Evolutionary conservation across 2,888 invertebrate species (phyloP).

Genomic region (Pachliopta kotzebuea): DNA sequence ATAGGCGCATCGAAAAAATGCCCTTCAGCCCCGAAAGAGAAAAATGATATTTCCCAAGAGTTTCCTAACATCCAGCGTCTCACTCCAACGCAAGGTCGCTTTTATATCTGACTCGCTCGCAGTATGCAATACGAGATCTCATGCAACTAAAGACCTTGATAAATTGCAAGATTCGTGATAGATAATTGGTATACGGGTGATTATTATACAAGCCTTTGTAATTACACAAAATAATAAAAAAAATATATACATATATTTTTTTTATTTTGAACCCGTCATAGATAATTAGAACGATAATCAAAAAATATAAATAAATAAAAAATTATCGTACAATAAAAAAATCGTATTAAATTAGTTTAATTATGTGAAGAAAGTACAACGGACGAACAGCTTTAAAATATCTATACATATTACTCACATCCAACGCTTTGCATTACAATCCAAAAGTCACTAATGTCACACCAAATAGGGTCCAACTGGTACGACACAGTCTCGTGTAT

Average conservation of each 20-base stretch:
- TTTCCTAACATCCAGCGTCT: constrained; percentile 71
- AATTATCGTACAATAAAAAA: constrained; percentile 21
- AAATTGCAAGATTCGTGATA: constrained; percentile 78
- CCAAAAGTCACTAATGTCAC: constrained; percentile 54
- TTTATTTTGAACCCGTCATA: not conserved
- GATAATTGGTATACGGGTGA: constrained; percentile 75
- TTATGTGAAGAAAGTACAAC: constrained; percentile 49
- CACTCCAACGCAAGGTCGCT: constrained; percentile 65
- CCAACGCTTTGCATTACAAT: constrained; percentile 72
- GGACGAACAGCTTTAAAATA: constrained; percentile 67
- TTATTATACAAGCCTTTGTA: constrained; percentile 62
- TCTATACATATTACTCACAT: constrained; percentile 64
- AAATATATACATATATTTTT: not conserved
- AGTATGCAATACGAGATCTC: constrained; percentile 76
- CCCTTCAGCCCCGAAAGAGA: constrained; percentile 75
- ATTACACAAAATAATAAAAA: constrained; percentile 43
- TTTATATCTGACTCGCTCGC: constrained; percentile 58
- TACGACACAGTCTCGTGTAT: constrained; percentile 44
- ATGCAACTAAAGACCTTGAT: constrained; percentile 78
- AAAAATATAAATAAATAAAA: constrained; percentile 5
- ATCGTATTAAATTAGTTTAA: not conserved
- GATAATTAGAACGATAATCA: constrained; percentile 21
- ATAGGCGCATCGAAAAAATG: constrained; percentile 61
- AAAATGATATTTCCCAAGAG: constrained; percentile 77
- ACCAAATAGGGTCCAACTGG: constrained; percentile 38